Conservation (phyloP, 2,888 invertebrate genomes). For the Adelognathus sp. region DNA sequence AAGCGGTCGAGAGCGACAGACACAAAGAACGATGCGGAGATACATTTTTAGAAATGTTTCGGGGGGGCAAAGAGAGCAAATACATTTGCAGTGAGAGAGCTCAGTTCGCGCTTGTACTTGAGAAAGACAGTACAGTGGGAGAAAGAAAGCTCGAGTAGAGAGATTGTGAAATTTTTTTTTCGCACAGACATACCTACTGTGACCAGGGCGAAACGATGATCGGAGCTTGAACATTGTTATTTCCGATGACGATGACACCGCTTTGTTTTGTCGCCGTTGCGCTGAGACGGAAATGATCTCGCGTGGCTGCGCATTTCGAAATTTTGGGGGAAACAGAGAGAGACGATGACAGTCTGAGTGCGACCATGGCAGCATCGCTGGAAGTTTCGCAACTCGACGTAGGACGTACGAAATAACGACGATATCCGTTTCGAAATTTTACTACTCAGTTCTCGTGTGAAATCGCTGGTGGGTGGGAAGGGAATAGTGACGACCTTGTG, state of each 20-base stretch:
- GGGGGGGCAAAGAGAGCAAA: not conserved
- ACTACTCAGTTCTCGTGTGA: not conserved
- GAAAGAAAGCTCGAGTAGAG: not conserved
- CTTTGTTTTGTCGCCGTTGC: slow-evolving; percentile 2
- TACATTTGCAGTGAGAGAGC: not conserved
- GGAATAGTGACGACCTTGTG: not conserved
- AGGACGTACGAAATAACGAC: slow-evolving; percentile 34
- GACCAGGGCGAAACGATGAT: no score
- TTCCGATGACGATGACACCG: slow-evolving; percentile 31
- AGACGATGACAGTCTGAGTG: slow-evolving; percentile 36
- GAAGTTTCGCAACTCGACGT: slow-evolving; percentile 22
- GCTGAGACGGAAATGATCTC: slow-evolving; percentile 7
- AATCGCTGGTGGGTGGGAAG: not conserved
- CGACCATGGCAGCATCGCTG: slow-evolving; percentile 40
- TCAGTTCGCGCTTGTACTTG: slow-evolving; percentile 1
- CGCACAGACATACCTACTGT: not conserved
- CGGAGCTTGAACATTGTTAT: slow-evolving; percentile 36
- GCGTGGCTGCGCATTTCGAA: not conserved
- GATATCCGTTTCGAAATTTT: not conserved
- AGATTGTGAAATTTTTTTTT: not conserved
- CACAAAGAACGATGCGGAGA: slow-evolving; percentile 20
- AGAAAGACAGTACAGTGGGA: not conserved
- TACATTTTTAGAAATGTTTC: slow-evolving; percentile 35
- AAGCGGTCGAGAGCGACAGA: not conserved
- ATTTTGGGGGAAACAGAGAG: not conserved